Base-by-base conservation (phyloP, 2,797 vertebrate species). In the Caiman crocodilus region DNA sequence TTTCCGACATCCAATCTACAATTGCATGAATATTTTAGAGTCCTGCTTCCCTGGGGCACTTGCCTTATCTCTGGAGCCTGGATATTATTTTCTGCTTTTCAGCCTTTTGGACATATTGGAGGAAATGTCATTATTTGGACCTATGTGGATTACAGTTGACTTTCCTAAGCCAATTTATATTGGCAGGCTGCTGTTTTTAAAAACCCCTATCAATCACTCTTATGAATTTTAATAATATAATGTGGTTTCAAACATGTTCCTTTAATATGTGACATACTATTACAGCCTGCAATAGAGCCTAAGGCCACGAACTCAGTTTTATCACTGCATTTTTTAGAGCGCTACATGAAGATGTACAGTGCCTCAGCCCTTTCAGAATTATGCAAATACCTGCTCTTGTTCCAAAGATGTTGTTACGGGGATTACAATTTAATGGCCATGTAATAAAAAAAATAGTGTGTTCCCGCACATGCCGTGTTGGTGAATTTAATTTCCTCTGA, bases 111-210 rank as follows among this genome's bases (percentile, higher is more conserved):
- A 92, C 92, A 77, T 92, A 93, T 97, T 89, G 87, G 90, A 93
- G 92, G 90, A 93, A 90, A 96, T 96, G 94, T 95, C 96, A 96
- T 97, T 97, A 97, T 97, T 97, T 94, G 94, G 88, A 94, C 85
- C 96, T 80, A 87, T 85, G 90, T 93, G 95, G 95, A 95, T 96
- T 96, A 95, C 90, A 90, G 95, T 95, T 92, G 90, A 93, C 96
- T 95, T 94, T 92, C 76, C 89, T 97, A 94, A 95, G 94, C 95
- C 95, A 91, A 94, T 97, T 97, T 97, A 94, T 96, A 97, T 97
- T 94, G 95, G 95, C 95, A 93, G 96, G 92, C 94, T 94, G 94
- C 92, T 89, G 96, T 85, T 95, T 94, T 95, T 87, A 96, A 90
- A 94, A 76, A 35, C 74, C 88, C 81, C 95, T 93, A 95, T 97